Base-by-base conservation (phyloP, 2,888 invertebrate genomes). In the Drosophila atroscutellata region DNA sequence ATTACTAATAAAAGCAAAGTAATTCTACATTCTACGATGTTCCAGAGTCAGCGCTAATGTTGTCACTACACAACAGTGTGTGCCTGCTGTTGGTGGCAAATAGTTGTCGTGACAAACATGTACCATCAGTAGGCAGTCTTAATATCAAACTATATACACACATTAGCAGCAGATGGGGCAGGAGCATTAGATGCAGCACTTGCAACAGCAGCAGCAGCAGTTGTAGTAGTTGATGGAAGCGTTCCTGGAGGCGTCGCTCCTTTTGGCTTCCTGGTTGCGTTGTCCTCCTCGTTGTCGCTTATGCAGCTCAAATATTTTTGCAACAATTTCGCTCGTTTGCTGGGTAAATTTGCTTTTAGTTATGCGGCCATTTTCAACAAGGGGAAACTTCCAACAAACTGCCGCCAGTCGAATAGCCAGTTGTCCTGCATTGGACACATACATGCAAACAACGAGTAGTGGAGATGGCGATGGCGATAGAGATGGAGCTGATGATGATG, bases 281-380 rank as follows among this genome's bases (percentile, higher is more conserved):
- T 37, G 45, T 24, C n/a, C 26, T 37, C 13, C 26, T 37, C 24
- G 45, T 20, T 67, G 66, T 56, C 70, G 81, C 81, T 81, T 84
- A 84, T 84, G 83, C 81, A 86, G 79, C 81, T 83, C 83, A 84
- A 84, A 84, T 84, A 84, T 84, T 86, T 84, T 83, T 77, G 81
- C 83, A 84, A 86, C 83, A 86, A 86, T 83, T 84, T 84, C 72
- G 77, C 77, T 84, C 86, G 83, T 83, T 84, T 84, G 79, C 79
- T 79, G 81, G 71, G 83, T 64, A 84, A 83, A 84, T 84, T 84
- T 84, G 83, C 83, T 86, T 86, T 86, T 79, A 75, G 83, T 81
- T 83, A 86, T 83, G 83, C 83, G 86, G 74, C 86, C 74, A 85
- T 85, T 85, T 82, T 75, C 70, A 70, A 80, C 73, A 71, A 58